These are phyloP conservation scores for Acestrorhynchus altus DNA, from an alignment of 2,797 vertebrate species.

Conservation along the genomic window DNA sequence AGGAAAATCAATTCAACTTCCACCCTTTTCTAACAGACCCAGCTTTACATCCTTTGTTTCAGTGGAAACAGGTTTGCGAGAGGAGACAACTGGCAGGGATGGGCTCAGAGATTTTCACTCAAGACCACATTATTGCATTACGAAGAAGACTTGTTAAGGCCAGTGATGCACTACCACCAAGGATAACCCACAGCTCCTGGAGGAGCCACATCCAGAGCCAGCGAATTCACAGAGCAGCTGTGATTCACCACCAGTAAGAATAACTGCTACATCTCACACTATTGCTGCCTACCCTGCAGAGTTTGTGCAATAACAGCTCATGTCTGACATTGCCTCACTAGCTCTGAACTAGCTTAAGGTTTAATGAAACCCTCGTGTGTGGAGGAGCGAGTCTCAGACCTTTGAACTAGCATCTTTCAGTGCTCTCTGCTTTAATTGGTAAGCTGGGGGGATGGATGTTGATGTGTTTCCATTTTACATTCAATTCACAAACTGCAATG, in stretches of 20 bases:
- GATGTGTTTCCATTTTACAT: background rate
- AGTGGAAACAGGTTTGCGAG: conserved; percentile 49
- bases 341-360: conserved; percentile 15
- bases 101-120: background rate
- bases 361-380: background rate
- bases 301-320: background rate
- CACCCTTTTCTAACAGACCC: background rate
- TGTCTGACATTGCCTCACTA: conserved; percentile 5
- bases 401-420: background rate
- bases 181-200: conserved; percentile 22
- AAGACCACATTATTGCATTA: conserved; percentile 27
- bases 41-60: conserved; percentile 7
- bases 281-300: background rate
- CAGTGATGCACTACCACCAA: conserved; percentile 15
- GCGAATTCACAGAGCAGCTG: conserved; percentile 35
- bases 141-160: conserved; percentile 49
- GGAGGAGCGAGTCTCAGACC: background rate
- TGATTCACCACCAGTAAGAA: conserved; percentile 43
- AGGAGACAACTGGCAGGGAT: background rate
- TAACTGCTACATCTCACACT: background rate
- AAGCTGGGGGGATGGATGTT: background rate
- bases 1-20: too few species aligned
- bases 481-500: background rate
- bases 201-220: conserved; percentile 36
- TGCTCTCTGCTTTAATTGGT: background rate